Evolutionary conservation across 2,888 invertebrate species (phyloP).

Genomic region (Byasa hedistus): DNA sequence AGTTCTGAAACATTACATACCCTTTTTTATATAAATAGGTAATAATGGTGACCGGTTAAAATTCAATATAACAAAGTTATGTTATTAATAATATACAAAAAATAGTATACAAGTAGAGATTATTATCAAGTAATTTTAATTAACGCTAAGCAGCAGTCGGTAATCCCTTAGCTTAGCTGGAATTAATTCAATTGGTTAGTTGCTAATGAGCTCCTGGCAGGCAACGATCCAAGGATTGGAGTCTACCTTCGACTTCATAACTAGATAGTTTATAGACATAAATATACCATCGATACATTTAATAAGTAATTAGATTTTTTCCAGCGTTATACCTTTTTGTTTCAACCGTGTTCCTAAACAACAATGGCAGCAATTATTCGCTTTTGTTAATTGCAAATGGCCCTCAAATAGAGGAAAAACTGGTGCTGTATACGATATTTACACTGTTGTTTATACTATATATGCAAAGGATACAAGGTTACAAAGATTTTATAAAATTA

Average conservation of each 20-base stretch:
- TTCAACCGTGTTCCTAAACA: background rate
- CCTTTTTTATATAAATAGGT: too few species aligned
- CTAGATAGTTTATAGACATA: too few species aligned
- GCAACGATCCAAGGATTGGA: slow-evolving; percentile 38
- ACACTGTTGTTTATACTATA: too few species aligned
- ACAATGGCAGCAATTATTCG: background rate
- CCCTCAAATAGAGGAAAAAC: background rate
- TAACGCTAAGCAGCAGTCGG: slow-evolving; percentile 35
- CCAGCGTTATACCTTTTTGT: background rate
- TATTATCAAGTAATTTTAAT: background rate
- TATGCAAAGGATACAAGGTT: too few species aligned
- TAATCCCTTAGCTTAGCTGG: slow-evolving; percentile 22
- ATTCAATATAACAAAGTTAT: too few species aligned
- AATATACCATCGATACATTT: background rate
- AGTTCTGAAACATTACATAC: too few species aligned
- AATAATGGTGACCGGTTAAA: too few species aligned
- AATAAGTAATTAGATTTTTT: background rate
- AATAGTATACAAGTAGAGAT: too few species aligned
- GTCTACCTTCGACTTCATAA: slow-evolving; percentile 24
- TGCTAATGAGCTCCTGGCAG: slow-evolving; percentile 51
- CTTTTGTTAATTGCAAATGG: background rate
- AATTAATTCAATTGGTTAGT: slow-evolving; percentile 43
- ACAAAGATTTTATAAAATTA: too few species aligned
- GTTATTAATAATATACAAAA: too few species aligned
- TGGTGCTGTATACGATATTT: too few species aligned